phyloP scores from a whole-genome alignment of 2,113 vertebrate species.

The Paracanthobrama guichenoti region DNA sequence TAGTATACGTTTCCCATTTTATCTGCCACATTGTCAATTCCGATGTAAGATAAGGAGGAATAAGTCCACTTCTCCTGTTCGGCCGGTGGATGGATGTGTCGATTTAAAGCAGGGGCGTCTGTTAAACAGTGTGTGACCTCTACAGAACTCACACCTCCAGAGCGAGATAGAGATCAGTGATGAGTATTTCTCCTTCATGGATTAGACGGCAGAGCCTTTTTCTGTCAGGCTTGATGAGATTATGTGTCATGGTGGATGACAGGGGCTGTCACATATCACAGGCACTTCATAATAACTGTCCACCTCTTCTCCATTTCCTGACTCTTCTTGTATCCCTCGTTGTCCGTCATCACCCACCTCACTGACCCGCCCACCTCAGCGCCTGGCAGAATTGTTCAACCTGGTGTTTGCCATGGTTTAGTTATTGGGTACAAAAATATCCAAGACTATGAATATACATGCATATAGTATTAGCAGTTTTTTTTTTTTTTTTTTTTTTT shows the following conservation, averaged over 20 bases:
- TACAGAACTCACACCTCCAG: conserved; percentile 29
- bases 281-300: conserved; percentile 57
- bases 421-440: neutral
- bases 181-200: conserved; percentile 52
- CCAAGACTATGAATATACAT: neutral
- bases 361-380: conserved; percentile 45
- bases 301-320: conserved; percentile 45
- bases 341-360: conserved; percentile 50
- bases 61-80: conserved; percentile 7
- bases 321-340: conserved; percentile 31
- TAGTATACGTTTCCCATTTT: conserved; percentile 12
- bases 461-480: too few species aligned
- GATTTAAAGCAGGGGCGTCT: conserved; percentile 46
- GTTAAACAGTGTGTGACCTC: conserved; percentile 46
- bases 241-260: conserved; percentile 59
- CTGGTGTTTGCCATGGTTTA: conserved; percentile 4
- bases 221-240: conserved; percentile 58
- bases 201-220: conserved; percentile 57
- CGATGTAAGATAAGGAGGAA: conserved; percentile 40
- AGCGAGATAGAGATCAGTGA: conserved; percentile 54
- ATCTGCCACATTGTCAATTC: conserved; percentile 41
- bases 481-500: neutral
- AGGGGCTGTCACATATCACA: conserved; percentile 59
- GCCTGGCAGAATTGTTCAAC: neutral
- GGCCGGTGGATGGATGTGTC: conserved; percentile 31